A percentile compares a stretch with the other conserved stretches of the same genome.
These are phyloP conservation scores for rabbit (Oryctolagus cuniculus) DNA, from an alignment of 2,113 vertebrate species.

Conservation along the genomic window mOryCun1.1 NC_091436.1:130923501-130924000, in stretches of 20 bases:
- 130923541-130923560: not conserved
- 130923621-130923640: not conserved
- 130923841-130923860: too few relatives aligned
- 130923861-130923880: too few relatives aligned
- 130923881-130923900: too few relatives aligned
- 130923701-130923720: conserved; percentile 26
- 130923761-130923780: not conserved
- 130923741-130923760: not conserved
- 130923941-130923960: too few relatives aligned
- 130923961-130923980: too few relatives aligned
- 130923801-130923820: not conserved
- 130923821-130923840: too few relatives aligned
- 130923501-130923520: not conserved
- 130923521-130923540: not conserved
- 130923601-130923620: not conserved
- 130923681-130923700: not conserved
- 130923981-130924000: too few relatives aligned
- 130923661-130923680: not conserved
- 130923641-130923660: not conserved
- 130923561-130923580: not conserved
- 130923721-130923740: not conserved
- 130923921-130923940: too few relatives aligned
- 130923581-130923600: not conserved
- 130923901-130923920: too few relatives aligned
- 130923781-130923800: not conserved